Evolutionary conservation across 2,113 vertebrate species (phyloP).

Genomic region (Actenoides hombroni): DNA sequence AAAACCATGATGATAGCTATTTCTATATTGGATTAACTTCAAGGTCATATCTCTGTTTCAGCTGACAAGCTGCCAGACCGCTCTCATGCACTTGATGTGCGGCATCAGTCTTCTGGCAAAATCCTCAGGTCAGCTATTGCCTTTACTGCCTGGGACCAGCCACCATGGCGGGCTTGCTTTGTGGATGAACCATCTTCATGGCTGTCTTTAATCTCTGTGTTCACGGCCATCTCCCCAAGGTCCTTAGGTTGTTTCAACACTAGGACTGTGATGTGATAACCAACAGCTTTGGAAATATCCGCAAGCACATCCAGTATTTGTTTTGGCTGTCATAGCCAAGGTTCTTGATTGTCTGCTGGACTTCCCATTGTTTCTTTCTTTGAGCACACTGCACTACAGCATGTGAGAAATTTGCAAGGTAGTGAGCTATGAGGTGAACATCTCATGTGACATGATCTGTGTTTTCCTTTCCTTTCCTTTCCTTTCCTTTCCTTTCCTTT

Average conservation of each 20-base stretch:
- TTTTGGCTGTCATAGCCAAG: not conserved
- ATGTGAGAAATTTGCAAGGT: not conserved
- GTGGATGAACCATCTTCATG: not conserved
- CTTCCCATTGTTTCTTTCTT: accelerated
- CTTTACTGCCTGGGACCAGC: not conserved
- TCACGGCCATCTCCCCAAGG: not conserved
- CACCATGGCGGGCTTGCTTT: not conserved
- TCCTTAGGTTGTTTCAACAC: not conserved
- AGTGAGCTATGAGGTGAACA: not conserved
- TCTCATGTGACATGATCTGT: not conserved
- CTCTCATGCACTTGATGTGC: accelerated
- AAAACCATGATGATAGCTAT: not conserved
- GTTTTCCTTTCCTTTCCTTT: not conserved
- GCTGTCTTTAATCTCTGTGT: not conserved
- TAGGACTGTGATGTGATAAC: not conserved
- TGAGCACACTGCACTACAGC: not conserved
- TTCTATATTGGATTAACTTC: not conserved
- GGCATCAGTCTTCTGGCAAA: not conserved
- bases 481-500: too few species aligned
- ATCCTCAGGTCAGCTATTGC: not conserved
- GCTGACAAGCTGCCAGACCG: not conserved
- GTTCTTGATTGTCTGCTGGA: not conserved
- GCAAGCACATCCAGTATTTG: accelerated
- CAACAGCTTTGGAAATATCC: not conserved
- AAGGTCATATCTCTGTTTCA: not conserved